These are phyloP conservation scores for Calephelis virginiensis DNA, from an alignment of 1,140 invertebrate species.

Conservation along the genomic window DNA sequence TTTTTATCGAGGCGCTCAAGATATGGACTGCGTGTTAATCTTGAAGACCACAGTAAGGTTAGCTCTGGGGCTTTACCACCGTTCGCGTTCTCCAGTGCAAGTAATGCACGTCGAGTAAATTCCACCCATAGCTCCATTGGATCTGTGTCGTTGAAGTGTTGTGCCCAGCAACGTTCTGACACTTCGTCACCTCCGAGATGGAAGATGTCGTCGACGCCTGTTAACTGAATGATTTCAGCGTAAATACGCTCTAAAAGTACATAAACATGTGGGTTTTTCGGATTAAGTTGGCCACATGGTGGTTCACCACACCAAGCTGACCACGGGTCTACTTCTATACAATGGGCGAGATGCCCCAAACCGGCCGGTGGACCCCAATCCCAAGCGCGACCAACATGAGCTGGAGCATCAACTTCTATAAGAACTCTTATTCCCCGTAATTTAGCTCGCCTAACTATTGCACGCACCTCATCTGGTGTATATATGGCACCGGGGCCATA, in stretches of 20 bases:
- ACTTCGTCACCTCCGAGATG: constrained; percentile 93
- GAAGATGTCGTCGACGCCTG: constrained; percentile 83
- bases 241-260: constrained; percentile 84
- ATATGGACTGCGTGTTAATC: constrained; percentile 86
- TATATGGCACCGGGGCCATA: constrained; percentile 86
- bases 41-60: constrained; percentile 88
- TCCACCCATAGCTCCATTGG: constrained; percentile 87
- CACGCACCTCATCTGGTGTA: constrained; percentile 82
- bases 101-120: constrained; percentile 83
- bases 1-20: constrained; percentile 80
- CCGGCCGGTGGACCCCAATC: constrained; percentile 85
- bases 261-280: constrained; percentile 87
- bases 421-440: constrained; percentile 85
- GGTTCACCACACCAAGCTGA: constrained; percentile 88
- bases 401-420: constrained; percentile 88
- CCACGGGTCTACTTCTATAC: constrained; percentile 88
- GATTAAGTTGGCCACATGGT: constrained; percentile 90
- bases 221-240: constrained; percentile 82
- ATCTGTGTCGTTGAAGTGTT: constrained; percentile 86
- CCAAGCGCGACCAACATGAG: constrained; percentile 90
- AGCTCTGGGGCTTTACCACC: constrained; percentile 81
- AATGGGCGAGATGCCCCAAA: constrained; percentile 84
- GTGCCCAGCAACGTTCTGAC: constrained; percentile 83
- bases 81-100: constrained; percentile 82
- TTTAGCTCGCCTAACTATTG: constrained; percentile 83